Evolutionary conservation across 2,797 vertebrate species (phyloP).

Genomic region (Xenopus petersii): DNA sequence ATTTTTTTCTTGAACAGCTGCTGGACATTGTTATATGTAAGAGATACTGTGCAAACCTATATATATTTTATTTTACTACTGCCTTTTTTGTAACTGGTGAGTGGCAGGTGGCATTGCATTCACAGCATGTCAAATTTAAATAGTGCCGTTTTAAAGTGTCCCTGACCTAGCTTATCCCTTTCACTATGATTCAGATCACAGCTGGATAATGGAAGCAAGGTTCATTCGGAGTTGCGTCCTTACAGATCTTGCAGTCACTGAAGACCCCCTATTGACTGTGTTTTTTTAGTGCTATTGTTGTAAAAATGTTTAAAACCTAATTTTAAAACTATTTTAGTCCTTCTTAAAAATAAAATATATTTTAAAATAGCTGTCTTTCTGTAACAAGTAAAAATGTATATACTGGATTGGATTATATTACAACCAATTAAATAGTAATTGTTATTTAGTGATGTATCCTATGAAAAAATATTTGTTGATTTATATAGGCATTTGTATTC

Average conservation of each 20-base stretch:
- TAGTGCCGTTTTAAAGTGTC: conserved; percentile 21
- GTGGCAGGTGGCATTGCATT: conserved; percentile 26
- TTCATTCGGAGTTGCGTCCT: conserved; percentile 41
- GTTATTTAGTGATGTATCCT: no score
- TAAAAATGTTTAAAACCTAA: neutral
- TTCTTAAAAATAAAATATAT: no score
- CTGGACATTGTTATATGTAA: neutral
- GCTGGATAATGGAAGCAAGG: conserved; percentile 34
- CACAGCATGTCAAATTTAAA: conserved; percentile 2
- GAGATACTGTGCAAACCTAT: conserved; percentile 21
- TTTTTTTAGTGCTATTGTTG: neutral
- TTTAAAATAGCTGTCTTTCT: no score
- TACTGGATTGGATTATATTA: no score
- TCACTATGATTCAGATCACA: conserved; percentile 39
- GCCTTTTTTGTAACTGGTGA: conserved; percentile 16
- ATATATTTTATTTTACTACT: conserved; percentile 17
- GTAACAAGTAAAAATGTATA: no score
- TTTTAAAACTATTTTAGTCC: no score
- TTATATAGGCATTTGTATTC: no score
- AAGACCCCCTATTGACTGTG: conserved; percentile 1
- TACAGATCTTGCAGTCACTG: conserved; percentile 32
- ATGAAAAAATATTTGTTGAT: no score
- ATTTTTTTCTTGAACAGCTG: no score
- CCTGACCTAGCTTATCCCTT: conserved; percentile 38
- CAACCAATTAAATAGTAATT: no score